phyloP scores from a whole-genome alignment of 2,888 invertebrate species.

The Druceiella hillmani region DNA sequence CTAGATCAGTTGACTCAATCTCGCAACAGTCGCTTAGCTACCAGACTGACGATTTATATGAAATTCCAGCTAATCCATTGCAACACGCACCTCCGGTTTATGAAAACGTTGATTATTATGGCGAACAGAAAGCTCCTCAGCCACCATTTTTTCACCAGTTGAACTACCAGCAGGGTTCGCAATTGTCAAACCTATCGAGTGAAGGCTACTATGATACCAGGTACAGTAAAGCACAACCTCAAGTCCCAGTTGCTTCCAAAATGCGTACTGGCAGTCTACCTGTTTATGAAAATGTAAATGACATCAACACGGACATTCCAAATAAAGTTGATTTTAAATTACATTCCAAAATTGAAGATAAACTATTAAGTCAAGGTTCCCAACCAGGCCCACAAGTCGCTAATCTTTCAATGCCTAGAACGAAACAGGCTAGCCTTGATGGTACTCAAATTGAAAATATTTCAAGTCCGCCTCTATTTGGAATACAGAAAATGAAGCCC shows the following conservation, averaged over 20 bases:
- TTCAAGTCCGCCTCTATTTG: no score
- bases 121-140: slow-evolving; percentile 50
- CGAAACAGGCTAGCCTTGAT: slow-evolving; percentile 43
- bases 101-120: slow-evolving; percentile 79
- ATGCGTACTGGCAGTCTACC: slow-evolving; percentile 35
- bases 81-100: slow-evolving; percentile 55
- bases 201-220: slow-evolving; percentile 50
- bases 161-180: slow-evolving; percentile 38
- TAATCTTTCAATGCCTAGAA: slow-evolving; percentile 30
- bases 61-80: slow-evolving; percentile 40
- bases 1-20: slow-evolving; percentile 54
- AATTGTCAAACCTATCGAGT: slow-evolving; percentile 37
- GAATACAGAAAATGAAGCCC: no score
- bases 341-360: slow-evolving; percentile 34
- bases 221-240: slow-evolving; percentile 75
- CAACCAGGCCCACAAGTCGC: slow-evolving; percentile 44
- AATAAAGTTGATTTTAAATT: slow-evolving; percentile 39
- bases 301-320: slow-evolving; percentile 41
- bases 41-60: slow-evolving; percentile 44
- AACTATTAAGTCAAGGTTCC: slow-evolving; percentile 42
- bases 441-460: no score
- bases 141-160: slow-evolving; percentile 60
- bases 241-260: slow-evolving; percentile 60
- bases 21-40: slow-evolving; percentile 55
- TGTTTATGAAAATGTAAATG: slow-evolving; percentile 49